Evolutionary conservation across 1,140 invertebrate genomes (phyloP).

Genomic region (Archivesica marissinica): DNA sequence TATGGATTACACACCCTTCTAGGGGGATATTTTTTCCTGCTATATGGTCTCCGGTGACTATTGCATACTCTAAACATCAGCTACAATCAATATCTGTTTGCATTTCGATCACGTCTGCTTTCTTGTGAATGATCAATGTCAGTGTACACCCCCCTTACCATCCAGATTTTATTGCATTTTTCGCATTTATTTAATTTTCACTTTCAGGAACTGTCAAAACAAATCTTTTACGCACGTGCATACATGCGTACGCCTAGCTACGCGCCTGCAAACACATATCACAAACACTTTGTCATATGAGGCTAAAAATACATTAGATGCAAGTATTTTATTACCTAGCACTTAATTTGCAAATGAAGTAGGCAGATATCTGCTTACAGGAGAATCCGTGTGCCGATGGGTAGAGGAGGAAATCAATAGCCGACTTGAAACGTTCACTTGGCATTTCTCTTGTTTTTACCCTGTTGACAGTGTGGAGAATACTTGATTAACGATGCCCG

Average conservation of each 20-base stretch:
- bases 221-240: too few species aligned
- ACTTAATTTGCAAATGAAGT: slow-evolving; percentile 63
- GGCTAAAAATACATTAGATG: slow-evolving; percentile 45
- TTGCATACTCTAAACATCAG: too few species aligned
- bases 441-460: slow-evolving; percentile 45
- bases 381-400: background rate
- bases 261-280: background rate
- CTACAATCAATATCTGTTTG: too few species aligned
- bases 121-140: too few species aligned
- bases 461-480: slow-evolving; percentile 36
- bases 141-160: too few species aligned
- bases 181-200: too few species aligned
- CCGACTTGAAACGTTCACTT: slow-evolving; percentile 13
- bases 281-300: slow-evolving; percentile 3
- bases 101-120: too few species aligned
- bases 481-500: slow-evolving; percentile 22
- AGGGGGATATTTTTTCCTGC: too few species aligned
- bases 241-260: too few species aligned
- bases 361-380: background rate
- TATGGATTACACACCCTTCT: too few species aligned
- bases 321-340: slow-evolving; percentile 58
- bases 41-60: too few species aligned
- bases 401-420: slow-evolving; percentile 31
- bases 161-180: too few species aligned
- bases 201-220: background rate